Percentiles rank a stretch among this genome's conserved stretches.
These are phyloP conservation scores for Mechanitis messenoides DNA, from an alignment of 2,888 invertebrate genomes.

Conservation along the genomic window DNA sequence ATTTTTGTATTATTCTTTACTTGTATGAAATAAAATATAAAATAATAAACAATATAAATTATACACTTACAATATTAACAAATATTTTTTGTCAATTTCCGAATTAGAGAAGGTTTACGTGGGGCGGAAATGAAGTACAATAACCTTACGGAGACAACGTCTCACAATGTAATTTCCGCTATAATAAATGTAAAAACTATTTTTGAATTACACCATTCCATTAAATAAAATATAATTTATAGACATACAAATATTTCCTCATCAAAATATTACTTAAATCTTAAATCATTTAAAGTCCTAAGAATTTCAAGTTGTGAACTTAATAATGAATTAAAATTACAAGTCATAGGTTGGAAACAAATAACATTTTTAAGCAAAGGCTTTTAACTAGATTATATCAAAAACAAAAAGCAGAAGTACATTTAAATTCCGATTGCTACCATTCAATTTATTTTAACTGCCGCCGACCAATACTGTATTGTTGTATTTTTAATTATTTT, in stretches of 20 bases:
- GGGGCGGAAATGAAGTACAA: conserved; percentile 66
- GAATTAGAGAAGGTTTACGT: conserved; percentile 64
- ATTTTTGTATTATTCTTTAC: too few relatives aligned
- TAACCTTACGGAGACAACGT: conserved; percentile 63
- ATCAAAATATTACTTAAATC: too few relatives aligned
- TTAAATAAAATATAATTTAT: conserved; percentile 8
- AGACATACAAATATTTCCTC: too few relatives aligned
- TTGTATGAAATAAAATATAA: not conserved
- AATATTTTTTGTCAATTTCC: conserved; percentile 56
- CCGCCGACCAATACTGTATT: too few relatives aligned
- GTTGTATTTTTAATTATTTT: too few relatives aligned
- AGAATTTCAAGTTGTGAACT: too few relatives aligned
- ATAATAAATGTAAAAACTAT: conserved; percentile 39
- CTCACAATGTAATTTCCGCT: conserved; percentile 64
- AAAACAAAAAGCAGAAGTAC: not conserved
- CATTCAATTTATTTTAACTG: too few relatives aligned
- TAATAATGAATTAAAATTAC: too few relatives aligned
- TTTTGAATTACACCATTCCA: conserved; percentile 23
- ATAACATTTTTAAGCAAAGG: conserved; percentile 36
- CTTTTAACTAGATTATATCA: conserved; percentile 42
- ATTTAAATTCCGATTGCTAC: too few relatives aligned
- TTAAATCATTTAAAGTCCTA: too few relatives aligned
- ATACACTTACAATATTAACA: conserved; percentile 2
- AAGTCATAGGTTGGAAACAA: conserved; percentile 40
- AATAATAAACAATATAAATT: not conserved